Percentiles rank a stretch among this genome's conserved stretches.
phyloP scores from a whole-genome alignment of 2,888 invertebrate species.

The Cryptocephalus primarius region DNA sequence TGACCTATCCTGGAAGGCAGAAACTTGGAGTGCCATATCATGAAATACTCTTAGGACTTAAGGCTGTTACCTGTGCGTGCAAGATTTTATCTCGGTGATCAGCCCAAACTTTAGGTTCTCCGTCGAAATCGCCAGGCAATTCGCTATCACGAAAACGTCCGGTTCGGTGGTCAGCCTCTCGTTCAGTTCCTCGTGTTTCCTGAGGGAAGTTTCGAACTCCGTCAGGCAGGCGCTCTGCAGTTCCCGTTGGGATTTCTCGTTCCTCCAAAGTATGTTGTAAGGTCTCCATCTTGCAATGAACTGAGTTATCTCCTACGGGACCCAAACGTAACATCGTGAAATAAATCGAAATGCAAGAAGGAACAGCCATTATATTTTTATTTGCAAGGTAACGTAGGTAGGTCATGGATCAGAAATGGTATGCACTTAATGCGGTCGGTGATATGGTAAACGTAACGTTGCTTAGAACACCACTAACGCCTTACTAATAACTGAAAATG shows the following conservation, averaged over 20 bases:
- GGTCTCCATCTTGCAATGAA: slow-evolving; percentile 80
- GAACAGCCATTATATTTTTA: too few species aligned
- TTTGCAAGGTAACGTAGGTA: too few species aligned
- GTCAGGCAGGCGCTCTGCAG: slow-evolving; percentile 59
- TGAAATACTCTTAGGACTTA: neutral
- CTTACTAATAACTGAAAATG: too few species aligned
- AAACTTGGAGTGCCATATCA: neutral
- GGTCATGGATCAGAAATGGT: too few species aligned
- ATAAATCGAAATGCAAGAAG: too few species aligned
- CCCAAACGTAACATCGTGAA: too few species aligned
- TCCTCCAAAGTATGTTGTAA: slow-evolving; percentile 80
- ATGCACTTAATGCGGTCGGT: too few species aligned
- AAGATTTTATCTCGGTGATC: slow-evolving; percentile 69
- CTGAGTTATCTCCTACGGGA: slow-evolving; percentile 59
- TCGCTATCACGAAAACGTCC: slow-evolving; percentile 58
- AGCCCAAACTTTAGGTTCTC: slow-evolving; percentile 79
- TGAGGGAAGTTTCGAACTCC: slow-evolving; percentile 65
- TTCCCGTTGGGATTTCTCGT: slow-evolving; percentile 69
- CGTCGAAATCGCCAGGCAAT: slow-evolving; percentile 65
- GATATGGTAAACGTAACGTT: too few species aligned
- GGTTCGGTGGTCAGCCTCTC: slow-evolving; percentile 61
- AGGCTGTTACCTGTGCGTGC: slow-evolving; percentile 30
- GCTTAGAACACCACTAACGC: too few species aligned
- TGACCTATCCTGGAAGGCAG: slow-evolving; percentile 52
- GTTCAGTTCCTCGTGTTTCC: slow-evolving; percentile 68